Evolutionary conservation across 2,113 vertebrate species (phyloP).

Genomic region (Thunnus thynnus): DNA sequence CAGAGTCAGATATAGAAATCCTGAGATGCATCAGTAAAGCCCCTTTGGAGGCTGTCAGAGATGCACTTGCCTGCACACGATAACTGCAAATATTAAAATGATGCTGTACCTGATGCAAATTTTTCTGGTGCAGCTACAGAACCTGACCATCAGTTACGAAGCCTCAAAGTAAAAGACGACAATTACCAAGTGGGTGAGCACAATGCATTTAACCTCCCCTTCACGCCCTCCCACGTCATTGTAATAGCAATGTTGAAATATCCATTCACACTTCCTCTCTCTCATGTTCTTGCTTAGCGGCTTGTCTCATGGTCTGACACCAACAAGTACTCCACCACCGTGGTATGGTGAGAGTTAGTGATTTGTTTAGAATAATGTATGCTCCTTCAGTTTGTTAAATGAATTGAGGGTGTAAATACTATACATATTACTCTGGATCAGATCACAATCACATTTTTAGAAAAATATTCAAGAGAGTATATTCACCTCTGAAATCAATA

Average conservation of each 20-base stretch:
- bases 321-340: background rate
- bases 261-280: constrained; percentile 58
- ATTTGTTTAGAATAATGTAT: too few species aligned
- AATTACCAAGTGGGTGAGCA: background rate
- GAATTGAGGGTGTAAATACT: too few species aligned
- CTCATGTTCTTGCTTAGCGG: background rate
- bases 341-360: too few species aligned
- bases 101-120: background rate
- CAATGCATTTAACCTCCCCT: constrained; percentile 8
- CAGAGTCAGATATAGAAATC: background rate
- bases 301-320: background rate
- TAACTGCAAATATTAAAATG: constrained; percentile 8
- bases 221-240: constrained; percentile 41
- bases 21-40: constrained; percentile 28
- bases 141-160: background rate
- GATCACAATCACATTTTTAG: too few species aligned
- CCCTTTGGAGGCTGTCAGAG: background rate
- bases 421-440: too few species aligned
- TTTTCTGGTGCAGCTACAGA: background rate
- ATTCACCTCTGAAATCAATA: too few species aligned
- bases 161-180: background rate
- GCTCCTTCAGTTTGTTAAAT: too few species aligned
- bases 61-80: background rate
- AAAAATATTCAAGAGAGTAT: too few species aligned
- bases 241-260: constrained; percentile 49